A percentile compares a stretch with the other conserved stretches of the same genome.
Conservation (phyloP, 2,888 invertebrate species). For the Cinara cedri region DNA sequence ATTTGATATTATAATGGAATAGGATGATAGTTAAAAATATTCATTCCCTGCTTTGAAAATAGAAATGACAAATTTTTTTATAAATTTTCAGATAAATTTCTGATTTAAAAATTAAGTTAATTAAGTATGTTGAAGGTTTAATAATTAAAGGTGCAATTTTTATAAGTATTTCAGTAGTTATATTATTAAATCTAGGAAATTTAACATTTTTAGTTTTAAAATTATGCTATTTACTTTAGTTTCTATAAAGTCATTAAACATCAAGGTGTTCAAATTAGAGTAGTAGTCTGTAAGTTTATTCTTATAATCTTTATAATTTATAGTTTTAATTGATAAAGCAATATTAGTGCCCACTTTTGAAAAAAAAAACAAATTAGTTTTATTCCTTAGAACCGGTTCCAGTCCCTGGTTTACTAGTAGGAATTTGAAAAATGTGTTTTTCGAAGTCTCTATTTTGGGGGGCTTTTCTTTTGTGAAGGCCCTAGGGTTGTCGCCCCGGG, state of each 20-base stretch:
- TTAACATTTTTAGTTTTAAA: constrained; percentile 3
- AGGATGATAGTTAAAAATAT: not conserved
- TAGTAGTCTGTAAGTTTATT: not conserved
- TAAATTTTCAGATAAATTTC: not conserved
- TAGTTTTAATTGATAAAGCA: constrained; percentile 3
- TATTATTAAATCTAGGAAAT: not conserved
- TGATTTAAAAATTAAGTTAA: constrained; percentile 3
- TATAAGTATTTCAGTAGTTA: constrained; percentile 22
- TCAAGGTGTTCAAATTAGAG: not conserved
- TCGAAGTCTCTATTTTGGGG: no score
- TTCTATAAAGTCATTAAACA: not conserved
- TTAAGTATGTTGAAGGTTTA: not conserved
- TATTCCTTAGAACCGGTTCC: no score
- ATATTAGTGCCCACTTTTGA: constrained; percentile 17
- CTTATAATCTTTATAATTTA: not conserved
- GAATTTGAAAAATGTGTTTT: no score
- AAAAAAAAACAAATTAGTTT: no score
- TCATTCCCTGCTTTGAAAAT: constrained; percentile 11
- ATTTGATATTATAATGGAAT: no score
- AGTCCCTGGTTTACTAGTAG: no score
- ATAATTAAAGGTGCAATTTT: not conserved
- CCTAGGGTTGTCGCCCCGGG: no score
- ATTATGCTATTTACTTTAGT: constrained; percentile 6
- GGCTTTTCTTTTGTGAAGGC: no score
- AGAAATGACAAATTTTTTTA: not conserved